Percentiles rank a stretch among this genome's conserved stretches.
Conservation (phyloP, 2,797 vertebrate species). For the Chloroceryle inda region DNA sequence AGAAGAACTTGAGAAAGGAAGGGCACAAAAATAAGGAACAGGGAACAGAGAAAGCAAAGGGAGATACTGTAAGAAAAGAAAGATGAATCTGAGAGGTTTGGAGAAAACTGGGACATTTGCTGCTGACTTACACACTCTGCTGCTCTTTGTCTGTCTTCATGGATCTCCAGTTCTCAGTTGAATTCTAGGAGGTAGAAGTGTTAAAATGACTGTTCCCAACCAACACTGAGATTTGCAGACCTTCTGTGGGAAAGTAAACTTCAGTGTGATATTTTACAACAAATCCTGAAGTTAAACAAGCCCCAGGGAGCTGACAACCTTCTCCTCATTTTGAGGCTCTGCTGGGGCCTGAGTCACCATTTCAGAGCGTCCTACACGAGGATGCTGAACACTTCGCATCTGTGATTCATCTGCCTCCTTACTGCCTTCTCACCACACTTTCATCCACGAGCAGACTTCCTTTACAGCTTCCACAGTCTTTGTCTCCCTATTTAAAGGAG, state of each 20-base stretch:
- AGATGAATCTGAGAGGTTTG: neutral
- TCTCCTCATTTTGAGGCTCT: neutral
- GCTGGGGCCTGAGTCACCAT: neutral
- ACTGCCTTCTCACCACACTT: slow-evolving; percentile 1
- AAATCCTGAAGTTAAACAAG: slow-evolving; percentile 12
- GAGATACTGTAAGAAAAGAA: neutral
- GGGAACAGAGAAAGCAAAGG: neutral
- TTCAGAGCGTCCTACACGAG: slow-evolving; percentile 14
- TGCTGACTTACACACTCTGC: neutral
- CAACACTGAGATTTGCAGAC: slow-evolving; percentile 1
- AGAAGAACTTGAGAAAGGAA: neutral
- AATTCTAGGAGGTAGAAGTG: neutral
- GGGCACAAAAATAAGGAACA: neutral
- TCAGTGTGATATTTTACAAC: neutral
- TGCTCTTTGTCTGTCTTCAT: neutral
- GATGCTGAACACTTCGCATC: neutral
- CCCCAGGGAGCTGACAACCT: neutral
- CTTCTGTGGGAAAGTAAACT: neutral
- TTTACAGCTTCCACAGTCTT: slow-evolving; percentile 7
- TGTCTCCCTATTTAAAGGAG: neutral
- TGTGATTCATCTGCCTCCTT: slow-evolving; percentile 26
- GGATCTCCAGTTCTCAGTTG: neutral
- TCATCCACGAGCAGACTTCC: neutral
- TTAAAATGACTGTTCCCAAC: neutral
- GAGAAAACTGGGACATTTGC: neutral